These are phyloP conservation scores for Thunnus maccoyii DNA, from an alignment of 2,113 vertebrate genomes.

Conservation along the genomic window DNA sequence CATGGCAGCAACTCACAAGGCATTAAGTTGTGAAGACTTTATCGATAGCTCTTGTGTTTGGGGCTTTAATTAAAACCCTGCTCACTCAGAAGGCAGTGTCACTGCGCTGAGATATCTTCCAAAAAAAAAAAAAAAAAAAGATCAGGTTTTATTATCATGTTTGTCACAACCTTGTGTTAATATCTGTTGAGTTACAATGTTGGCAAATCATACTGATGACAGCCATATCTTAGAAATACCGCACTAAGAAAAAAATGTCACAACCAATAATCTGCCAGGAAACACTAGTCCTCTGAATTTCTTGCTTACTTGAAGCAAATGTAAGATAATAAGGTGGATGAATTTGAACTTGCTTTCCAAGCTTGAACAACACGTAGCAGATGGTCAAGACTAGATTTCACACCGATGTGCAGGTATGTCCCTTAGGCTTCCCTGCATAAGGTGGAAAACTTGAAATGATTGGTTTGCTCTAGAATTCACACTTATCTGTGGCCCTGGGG, in stretches of 20 bases:
- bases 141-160: conserved; percentile 49
- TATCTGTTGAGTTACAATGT: conserved; percentile 47
- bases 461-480: conserved; percentile 37
- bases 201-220: conserved; percentile 59
- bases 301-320: background rate
- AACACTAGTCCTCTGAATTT: conserved; percentile 6
- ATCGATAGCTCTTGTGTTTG: conserved; percentile 69
- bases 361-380: conserved; percentile 14
- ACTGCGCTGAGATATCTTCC: conserved; percentile 39
- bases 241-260: conserved; percentile 20
- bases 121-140: conserved; percentile 28
- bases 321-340: background rate
- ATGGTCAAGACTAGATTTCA: conserved; percentile 12
- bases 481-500: conserved; percentile 3
- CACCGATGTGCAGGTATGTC: background rate
- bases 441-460: conserved; percentile 39
- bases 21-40: conserved; percentile 78
- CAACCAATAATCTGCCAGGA: conserved; percentile 20
- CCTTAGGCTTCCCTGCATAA: conserved; percentile 3
- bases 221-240: conserved; percentile 50
- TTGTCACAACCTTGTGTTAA: conserved; percentile 55
- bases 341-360: background rate
- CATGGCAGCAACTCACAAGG: conserved; percentile 68
- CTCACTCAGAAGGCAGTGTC: conserved; percentile 56
- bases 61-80: conserved; percentile 79